A percentile compares a stretch with the other conserved stretches of the same genome.
These are phyloP conservation scores for Heliornis fulica DNA, from an alignment of 2,113 vertebrate species.

Conservation along the genomic window DNA sequence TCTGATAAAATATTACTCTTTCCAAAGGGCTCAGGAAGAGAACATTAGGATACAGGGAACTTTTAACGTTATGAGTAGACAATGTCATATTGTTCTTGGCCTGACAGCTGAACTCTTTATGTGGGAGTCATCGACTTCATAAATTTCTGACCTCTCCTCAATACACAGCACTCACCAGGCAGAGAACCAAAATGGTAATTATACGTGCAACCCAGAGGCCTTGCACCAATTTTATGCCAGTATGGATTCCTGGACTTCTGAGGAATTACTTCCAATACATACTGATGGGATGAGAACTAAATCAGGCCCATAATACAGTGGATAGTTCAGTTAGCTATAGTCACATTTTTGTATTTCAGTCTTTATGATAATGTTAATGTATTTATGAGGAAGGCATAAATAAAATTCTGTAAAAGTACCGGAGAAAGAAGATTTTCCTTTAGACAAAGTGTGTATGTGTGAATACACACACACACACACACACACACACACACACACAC, in stretches of 20 bases:
- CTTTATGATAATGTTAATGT: neutral
- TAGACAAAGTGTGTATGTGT: neutral
- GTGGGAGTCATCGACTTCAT: neutral
- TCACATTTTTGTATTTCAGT: neutral
- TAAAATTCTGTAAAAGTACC: neutral
- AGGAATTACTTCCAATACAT: neutral
- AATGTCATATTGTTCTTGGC: neutral
- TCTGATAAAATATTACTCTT: neutral
- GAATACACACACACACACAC: neutral
- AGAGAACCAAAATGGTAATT: neutral
- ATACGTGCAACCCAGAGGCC: neutral
- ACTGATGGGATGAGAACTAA: neutral
- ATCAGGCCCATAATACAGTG: neutral
- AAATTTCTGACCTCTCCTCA: conserved; percentile 5
- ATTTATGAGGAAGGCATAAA: neutral
- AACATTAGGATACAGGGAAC: neutral
- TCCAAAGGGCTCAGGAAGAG: neutral
- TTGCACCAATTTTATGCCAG: neutral
- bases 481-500: no score
- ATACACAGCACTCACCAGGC: neutral
- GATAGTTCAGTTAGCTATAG: neutral
- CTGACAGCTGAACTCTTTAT: neutral
- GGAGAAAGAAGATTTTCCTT: neutral
- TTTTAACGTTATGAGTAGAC: neutral
- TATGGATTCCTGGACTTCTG: neutral